These are phyloP conservation scores for Laticauda laticaudata DNA, from an alignment of 2,113 vertebrate genomes.

Conservation along the genomic window DNA sequence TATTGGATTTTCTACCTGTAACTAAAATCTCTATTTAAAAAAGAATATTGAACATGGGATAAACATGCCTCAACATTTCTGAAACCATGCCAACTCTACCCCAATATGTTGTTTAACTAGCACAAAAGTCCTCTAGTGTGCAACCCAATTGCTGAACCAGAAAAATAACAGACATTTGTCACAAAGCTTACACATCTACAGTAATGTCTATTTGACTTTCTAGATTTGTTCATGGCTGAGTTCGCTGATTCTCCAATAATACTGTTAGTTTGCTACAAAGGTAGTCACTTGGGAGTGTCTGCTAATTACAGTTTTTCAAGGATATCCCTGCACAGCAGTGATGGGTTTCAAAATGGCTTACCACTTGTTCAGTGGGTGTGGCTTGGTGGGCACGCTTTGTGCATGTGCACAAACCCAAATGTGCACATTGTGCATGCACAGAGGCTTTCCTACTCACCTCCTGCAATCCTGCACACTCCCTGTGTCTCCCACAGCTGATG, in stretches of 20 bases:
- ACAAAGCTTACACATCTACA: background rate
- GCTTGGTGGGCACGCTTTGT: too few species aligned
- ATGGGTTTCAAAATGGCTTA: too few species aligned
- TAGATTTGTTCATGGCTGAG: background rate
- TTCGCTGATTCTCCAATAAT: background rate
- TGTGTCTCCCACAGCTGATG: too few species aligned
- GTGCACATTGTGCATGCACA: too few species aligned
- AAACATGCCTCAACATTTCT: background rate
- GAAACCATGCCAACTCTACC: background rate
- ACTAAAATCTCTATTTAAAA: background rate
- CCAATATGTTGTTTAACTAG: background rate
- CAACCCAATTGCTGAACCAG: background rate
- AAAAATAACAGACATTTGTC: background rate
- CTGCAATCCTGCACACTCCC: too few species aligned
- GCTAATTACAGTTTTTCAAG: background rate
- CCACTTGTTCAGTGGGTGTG: too few species aligned
- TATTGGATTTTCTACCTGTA: background rate
- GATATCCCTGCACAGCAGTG: background rate
- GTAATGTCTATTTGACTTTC: background rate
- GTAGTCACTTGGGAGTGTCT: background rate
- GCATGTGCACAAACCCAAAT: too few species aligned
- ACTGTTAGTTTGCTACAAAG: background rate
- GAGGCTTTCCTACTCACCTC: too few species aligned
- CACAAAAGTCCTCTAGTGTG: background rate
- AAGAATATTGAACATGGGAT: background rate